Base-by-base conservation (phyloP, 2,113 vertebrate genomes). In the Melanostigma gelatinosum region DNA sequence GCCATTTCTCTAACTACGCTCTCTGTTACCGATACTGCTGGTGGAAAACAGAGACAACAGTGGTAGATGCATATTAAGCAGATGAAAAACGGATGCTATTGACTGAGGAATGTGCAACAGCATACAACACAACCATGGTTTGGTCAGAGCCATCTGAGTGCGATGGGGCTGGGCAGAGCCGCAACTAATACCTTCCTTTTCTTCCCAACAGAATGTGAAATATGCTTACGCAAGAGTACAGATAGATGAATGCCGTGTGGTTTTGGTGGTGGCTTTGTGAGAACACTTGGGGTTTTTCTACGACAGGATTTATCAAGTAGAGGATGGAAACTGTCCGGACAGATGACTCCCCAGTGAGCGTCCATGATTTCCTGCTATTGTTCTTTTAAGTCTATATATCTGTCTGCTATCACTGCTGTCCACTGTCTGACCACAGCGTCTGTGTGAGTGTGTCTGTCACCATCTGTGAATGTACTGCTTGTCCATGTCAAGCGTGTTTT, bases 341-440 rank as follows among this genome's bases (percentile, higher is more conserved):
- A 65, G 86, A 85, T 76, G 89, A 90, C 88, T 88, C 85, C 72
- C 71, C 82, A 50, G 85, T 82, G 88, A 84, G 83, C 63, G 3
- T 88, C 81, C 80, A 66, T 46, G 52, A 82, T 36, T 93, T 94
- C 93, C 92, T 87, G 84, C 90, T 83, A 92, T 95, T 94, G 93
- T 94, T 92, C 91, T 83, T 88, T 77, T 40, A 67, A 80, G 87
- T 62, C 46, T 75, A 48, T 29, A 2, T 85, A 89, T 91, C 88
- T 77, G 48, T 82, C 74, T 81, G 79, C 82, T 87, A 85, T 92
- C 87, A 77, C 84, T 38, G 34, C 77, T 75, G 73, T 83, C 75
- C 80, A 54, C 65, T 40, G 54, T 85, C 65, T 70, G 72, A 82
- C 71, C 66, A 48, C 80, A 61, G 46, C 40, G 57, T 66, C 16